Base-by-base conservation (phyloP, 2,113 vertebrate genomes). In the Upupa epops region DNA sequence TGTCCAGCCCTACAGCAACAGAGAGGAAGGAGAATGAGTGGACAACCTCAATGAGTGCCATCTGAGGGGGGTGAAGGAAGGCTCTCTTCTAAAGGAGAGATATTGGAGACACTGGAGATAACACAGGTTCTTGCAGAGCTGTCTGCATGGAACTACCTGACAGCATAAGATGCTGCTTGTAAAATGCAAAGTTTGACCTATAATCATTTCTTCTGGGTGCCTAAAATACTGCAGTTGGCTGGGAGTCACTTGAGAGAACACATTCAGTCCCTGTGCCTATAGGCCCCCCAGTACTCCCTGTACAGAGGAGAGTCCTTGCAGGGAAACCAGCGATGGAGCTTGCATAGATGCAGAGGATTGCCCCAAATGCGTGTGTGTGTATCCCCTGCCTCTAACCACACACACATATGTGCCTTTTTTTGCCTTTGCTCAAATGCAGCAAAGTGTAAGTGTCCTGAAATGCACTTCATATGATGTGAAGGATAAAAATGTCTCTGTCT, bases 401-500 rank as follows among this genome's bases (percentile, higher is more conserved):
- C 25, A 65, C 36, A 49, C 14, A 12, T 3, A 1, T 1, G 8
- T 69, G 12, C 34, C 22, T 45, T 84, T 79, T 93, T 61, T 69
- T 24, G 24, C 46, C 49, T 84, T 65, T 71, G 29, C 34, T 82
- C 58, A 68, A 83, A 88, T 86, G 74, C 32, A 83, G 52, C 58
- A 51, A 65, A 83, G 70, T 54, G 4, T 36, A 32, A 61, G 64
- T 49, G 86, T 86, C 84, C 91, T 75, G 84, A 87, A 75, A 82
- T 82, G 78, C 59, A 72, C 77, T 89, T 79, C 16, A 7, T 42
- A 29, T 14, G 66, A 72, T 54, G 31, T 49, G 37, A 78, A 88
- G 32, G 40, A 89, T 90, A 92, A 92, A 94, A 93, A 72, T 52
- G 56, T 24, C 56, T 68, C 72, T 88, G 54, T 73, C 40, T 83